Conservation (phyloP, 2,797 vertebrate species). For the Sus cebifrons region DNA sequence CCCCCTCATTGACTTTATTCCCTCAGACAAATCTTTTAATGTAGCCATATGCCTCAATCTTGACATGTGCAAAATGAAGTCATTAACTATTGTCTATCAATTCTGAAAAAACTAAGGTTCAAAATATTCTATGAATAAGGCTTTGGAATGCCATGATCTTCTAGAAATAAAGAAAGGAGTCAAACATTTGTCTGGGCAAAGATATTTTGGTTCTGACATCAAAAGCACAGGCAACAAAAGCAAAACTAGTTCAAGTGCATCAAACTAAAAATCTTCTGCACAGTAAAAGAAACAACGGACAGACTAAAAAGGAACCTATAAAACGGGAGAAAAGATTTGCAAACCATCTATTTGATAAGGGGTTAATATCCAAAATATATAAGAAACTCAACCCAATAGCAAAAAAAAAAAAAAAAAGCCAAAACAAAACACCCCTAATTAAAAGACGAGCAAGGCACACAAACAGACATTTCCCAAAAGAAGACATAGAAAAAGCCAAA, state of each 20-base stretch:
- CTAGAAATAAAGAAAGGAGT: constrained; percentile 40
- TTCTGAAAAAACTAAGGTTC: neutral
- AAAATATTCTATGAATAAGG: neutral
- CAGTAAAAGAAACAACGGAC: neutral
- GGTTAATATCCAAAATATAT: neutral
- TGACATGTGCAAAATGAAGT: constrained; percentile 49
- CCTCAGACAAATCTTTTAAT: neutral
- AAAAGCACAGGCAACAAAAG: neutral
- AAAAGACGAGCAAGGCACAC: neutral
- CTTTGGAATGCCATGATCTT: constrained; percentile 6
- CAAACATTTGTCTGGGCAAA: neutral
- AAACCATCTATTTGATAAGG: neutral
- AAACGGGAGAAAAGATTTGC: neutral
- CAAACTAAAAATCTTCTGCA: neutral
- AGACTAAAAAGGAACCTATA: neutral
- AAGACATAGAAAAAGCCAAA: neutral
- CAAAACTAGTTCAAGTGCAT: neutral
- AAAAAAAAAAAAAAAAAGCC: neutral
- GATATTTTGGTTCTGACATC: neutral
- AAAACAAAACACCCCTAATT: neutral
- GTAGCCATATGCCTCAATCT: neutral
- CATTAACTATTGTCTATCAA: neutral
- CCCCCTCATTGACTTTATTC: neutral
- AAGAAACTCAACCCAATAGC: neutral
- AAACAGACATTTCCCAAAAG: neutral